Conservation (phyloP, 2,888 invertebrate species). For the Peribatodes rhomboidaria region DNA sequence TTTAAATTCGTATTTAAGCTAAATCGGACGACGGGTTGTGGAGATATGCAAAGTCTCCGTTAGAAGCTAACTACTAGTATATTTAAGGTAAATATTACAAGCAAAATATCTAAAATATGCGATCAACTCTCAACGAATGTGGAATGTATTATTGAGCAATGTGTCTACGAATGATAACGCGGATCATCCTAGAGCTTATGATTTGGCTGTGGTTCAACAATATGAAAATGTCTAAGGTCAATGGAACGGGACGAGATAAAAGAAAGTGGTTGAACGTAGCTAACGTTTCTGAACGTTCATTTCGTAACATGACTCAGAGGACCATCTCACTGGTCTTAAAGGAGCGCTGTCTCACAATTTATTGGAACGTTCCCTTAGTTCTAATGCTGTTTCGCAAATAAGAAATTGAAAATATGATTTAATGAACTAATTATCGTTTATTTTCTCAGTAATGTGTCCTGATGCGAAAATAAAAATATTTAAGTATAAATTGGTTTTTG, state of each 20-base stretch:
- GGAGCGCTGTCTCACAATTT: constrained; percentile 33
- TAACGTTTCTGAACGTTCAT: constrained; percentile 17
- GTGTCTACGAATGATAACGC: constrained; percentile 2
- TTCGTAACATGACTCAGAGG: constrained; percentile 27
- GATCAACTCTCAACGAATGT: too few relatives aligned
- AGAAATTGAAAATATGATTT: constrained; percentile 24
- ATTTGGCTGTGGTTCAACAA: constrained; percentile 5
- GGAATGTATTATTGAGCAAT: constrained; percentile 27
- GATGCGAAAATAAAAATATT: constrained; percentile 6
- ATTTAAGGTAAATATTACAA: too few relatives aligned
- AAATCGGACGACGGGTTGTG: too few relatives aligned
- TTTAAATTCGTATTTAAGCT: too few relatives aligned
- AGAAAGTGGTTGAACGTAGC: constrained; percentile 21
- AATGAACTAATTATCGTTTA: constrained; percentile 7
- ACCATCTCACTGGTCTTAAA: constrained; percentile 19
- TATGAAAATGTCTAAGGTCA: constrained; percentile 22
- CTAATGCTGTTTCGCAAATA: constrained; percentile 8
- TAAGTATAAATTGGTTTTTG: neutral
- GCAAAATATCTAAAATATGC: too few relatives aligned
- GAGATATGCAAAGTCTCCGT: too few relatives aligned
- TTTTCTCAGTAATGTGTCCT: constrained; percentile 15
- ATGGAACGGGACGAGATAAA: constrained; percentile 19
- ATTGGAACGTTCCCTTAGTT: constrained; percentile 18
- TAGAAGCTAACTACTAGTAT: too few relatives aligned
- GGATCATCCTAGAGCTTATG: constrained; percentile 6